A percentile compares a stretch with the other conserved stretches of the same genome.
Evolutionary conservation across 2,113 vertebrate genomes (phyloP).

Genomic region (Romanogobio albipinnatus): DNA sequence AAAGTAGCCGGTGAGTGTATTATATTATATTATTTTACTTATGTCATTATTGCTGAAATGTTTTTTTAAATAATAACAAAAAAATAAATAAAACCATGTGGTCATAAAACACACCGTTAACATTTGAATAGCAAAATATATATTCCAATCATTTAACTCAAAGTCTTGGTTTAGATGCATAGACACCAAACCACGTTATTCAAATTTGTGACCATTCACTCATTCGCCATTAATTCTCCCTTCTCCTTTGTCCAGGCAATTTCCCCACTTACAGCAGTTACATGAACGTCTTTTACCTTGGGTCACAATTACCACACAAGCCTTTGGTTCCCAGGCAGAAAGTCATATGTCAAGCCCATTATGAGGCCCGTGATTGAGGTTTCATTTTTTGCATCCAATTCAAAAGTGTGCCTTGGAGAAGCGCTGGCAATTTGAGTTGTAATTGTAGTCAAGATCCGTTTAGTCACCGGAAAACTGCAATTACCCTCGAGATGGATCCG

Average conservation of each 20-base stretch:
- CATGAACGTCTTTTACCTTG: neutral
- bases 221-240: neutral
- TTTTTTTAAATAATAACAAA: no score
- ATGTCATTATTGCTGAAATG: no score
- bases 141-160: neutral
- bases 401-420: constrained; percentile 30
- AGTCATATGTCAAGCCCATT: constrained; percentile 33
- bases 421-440: constrained; percentile 33
- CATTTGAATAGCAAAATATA: neutral
- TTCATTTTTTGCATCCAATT: constrained; percentile 38
- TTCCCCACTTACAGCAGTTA: constrained; percentile 11
- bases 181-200: neutral
- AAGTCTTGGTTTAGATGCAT: neutral
- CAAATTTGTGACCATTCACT: neutral
- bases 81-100: neutral
- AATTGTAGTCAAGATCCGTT: constrained; percentile 48
- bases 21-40: no score
- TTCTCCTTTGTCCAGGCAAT: neutral
- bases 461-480: constrained; percentile 42
- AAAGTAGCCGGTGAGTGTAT: no score
- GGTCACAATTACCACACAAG: constrained; percentile 16
- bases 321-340: constrained; percentile 5
- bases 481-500: constrained; percentile 26
- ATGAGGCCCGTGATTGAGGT: constrained; percentile 17
- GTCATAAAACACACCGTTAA: neutral